A percentile compares a stretch with the other conserved stretches of the same genome.
Evolutionary conservation across 2,797 vertebrate genomes (phyloP).

Genomic region (Helostoma temminkii): DNA sequence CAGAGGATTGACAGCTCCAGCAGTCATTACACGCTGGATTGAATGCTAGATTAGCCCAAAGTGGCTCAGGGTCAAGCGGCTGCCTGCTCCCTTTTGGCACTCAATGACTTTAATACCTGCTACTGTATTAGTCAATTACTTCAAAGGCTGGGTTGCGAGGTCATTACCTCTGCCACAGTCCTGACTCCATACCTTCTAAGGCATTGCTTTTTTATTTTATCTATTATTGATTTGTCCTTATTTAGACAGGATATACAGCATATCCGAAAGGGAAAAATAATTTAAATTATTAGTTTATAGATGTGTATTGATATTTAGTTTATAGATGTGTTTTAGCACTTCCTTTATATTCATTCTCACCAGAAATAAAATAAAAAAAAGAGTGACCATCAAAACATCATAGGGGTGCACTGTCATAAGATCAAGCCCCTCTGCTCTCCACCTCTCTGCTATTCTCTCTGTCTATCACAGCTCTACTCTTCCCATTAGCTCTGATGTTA

Average conservation of each 20-base stretch:
- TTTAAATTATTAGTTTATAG: neutral
- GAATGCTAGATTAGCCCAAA: constrained; percentile 99
- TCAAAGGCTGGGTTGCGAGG: constrained; percentile 91
- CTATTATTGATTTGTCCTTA: constrained; percentile 63
- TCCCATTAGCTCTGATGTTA: constrained; percentile 86
- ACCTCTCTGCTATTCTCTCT: constrained; percentile 57
- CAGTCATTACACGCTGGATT: constrained; percentile 99
- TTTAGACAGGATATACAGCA: constrained; percentile 48
- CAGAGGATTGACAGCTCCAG: constrained; percentile 98
- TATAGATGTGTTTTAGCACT: constrained; percentile 1
- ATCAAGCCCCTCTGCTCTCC: constrained; percentile 56
- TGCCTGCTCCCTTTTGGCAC: constrained; percentile 99
- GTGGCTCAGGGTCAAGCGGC: constrained; percentile 99
- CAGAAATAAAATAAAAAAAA: too few relatives aligned
- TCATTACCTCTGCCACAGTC: constrained; percentile 65
- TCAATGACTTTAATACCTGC: constrained; percentile 99
- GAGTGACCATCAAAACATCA: constrained; percentile 47
- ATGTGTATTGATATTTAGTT: neutral
- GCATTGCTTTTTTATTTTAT: constrained; percentile 66
- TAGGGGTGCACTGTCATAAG: constrained; percentile 45
- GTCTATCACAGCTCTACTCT: constrained; percentile 79
- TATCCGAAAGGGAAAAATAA: neutral
- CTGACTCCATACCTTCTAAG: constrained; percentile 51
- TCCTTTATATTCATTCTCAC: neutral
- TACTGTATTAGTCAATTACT: constrained; percentile 99